Percentiles rank a stretch among this genome's conserved stretches.
These are phyloP conservation scores for Lepus timidus DNA, from an alignment of 2,113 vertebrate species.

Conservation along the genomic window DNA sequence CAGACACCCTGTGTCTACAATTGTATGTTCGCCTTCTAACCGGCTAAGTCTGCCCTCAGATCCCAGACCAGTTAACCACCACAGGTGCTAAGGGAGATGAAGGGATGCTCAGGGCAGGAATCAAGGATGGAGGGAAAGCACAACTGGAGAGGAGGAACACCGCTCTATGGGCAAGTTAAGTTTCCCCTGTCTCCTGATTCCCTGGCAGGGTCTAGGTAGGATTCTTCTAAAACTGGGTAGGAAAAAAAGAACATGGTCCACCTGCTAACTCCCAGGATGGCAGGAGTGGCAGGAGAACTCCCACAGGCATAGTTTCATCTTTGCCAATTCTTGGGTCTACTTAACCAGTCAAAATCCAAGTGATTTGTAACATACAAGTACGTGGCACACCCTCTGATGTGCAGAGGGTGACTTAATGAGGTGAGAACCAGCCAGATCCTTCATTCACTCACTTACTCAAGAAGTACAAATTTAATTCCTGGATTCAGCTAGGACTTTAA, in stretches of 20 bases:
- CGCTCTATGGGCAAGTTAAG: accelerated
- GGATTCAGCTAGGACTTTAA: neutral
- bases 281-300: no score
- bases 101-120: neutral
- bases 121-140: neutral
- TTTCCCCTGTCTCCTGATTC: neutral
- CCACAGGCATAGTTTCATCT: neutral
- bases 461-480: no score
- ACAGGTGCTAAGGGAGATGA: neutral
- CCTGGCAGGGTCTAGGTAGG: neutral
- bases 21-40: conserved; percentile 56
- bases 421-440: neutral
- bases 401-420: neutral
- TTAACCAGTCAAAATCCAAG: neutral
- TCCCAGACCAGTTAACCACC: conserved; percentile 1
- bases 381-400: neutral
- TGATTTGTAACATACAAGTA: neutral
- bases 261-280: neutral
- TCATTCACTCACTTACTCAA: neutral
- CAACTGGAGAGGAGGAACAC: neutral
- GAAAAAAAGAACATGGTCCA: neutral
- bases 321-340: neutral
- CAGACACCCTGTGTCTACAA: conserved; percentile 2
- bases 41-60: conserved; percentile 47
- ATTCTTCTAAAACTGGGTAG: neutral